Evolutionary conservation across 1,140 invertebrate species (phyloP), one percentile per base, ranked within the genome.

Genomic region (Calephelis virginiensis): DNA sequence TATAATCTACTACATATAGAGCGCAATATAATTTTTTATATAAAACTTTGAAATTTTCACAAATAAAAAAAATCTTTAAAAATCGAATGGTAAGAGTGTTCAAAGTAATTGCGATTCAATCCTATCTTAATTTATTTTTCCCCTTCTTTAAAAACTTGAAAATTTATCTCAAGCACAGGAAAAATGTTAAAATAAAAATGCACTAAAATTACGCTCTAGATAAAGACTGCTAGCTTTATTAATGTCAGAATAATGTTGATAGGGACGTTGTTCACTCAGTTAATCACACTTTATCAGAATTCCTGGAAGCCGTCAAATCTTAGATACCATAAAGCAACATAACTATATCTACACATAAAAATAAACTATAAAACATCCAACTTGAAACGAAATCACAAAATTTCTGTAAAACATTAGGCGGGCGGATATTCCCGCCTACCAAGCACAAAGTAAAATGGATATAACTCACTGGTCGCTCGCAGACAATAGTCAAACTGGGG

Each of bases 401-500:
- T 53, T 6, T 11, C 17, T 9, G 17, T 12, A 17, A 56, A 0
- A 14, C 14, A 56, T 53, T 53, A 37, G 53, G 53, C 53, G 53
- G 53, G 53, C 53, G 53, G 53, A 17, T 14, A 14, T 5, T 37
- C 12, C 53, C 50, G 50, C 50, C 53, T 56, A 12, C 7, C 3
- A 49, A 45, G 40, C 43, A 46, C 45, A 63, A 63, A 17, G 43
- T 62, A 37, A 59, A 59, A 59, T 12, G 45, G 53, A 62, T 64
- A 46, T 11, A 64, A 88, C 88, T 91, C 73, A 91, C 88, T 91
- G 56, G 88, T 89, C 48, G 86, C 88, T 43, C 88, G 85, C 37
- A 91, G 77, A 67, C 85, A 89, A 69, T 89, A 91, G 71, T 91
- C 88, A 69, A 89, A 91, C 73, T 91, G 88, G 70, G 88, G 88